A percentile compares a stretch with the other conserved stretches of the same genome.
Conservation (phyloP, 2,888 invertebrate species). For the Glyphotaelius pellucidus region DNA sequence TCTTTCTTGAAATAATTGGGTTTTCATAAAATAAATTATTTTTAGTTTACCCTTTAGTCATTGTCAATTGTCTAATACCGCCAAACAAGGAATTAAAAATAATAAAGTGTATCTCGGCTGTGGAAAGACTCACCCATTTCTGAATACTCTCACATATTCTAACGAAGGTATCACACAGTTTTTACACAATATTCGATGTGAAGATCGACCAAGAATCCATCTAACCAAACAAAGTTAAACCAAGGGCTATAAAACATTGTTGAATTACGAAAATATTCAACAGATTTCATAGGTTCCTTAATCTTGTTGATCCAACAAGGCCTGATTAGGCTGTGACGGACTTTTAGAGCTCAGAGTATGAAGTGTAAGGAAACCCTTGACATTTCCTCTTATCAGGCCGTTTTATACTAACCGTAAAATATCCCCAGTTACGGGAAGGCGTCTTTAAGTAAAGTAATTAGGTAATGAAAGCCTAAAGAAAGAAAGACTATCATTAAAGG, state of each 20-base stretch:
- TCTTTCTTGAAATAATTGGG: no score
- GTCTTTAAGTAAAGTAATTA: conserved; percentile 65
- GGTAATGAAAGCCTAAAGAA: conserved; percentile 66
- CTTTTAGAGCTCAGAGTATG: conserved; percentile 17
- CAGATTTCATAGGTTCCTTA: not conserved
- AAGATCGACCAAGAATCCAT: not conserved
- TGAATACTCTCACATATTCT: no score
- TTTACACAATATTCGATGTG: not conserved
- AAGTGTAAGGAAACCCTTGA: conserved; percentile 37
- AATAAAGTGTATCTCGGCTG: no score
- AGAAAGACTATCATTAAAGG: conserved; percentile 59
- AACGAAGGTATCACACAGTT: no score
- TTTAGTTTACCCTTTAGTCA: no score
- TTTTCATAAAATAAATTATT: no score
- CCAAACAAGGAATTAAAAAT: no score
- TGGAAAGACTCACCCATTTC: no score
- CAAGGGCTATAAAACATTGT: not conserved
- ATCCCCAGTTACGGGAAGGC: conserved; percentile 31
- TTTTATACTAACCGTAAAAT: conserved; percentile 36
- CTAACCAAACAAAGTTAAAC: not conserved
- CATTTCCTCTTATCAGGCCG: conserved; percentile 12
- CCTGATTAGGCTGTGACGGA: not conserved
- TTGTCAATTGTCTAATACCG: no score
- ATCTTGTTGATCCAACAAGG: conserved; percentile 26
- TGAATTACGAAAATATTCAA: not conserved